A percentile compares a stretch with the other conserved stretches of the same genome.
Evolutionary conservation across 2,888 invertebrate genomes (phyloP).

Genomic region (Chouioia cunea): DNA sequence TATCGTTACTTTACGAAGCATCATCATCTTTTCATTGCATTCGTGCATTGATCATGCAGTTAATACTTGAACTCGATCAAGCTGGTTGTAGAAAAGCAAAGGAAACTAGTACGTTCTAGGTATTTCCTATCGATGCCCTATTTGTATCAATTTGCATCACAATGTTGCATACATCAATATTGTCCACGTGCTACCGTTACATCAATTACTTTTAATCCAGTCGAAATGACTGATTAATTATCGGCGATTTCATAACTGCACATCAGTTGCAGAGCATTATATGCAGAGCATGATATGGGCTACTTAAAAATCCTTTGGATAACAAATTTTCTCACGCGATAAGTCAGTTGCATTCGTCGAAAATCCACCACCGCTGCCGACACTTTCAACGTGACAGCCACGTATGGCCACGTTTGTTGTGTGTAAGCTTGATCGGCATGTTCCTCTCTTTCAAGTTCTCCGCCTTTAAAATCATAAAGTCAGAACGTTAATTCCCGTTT

Average conservation of each 20-base stretch:
- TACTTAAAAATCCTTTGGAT: not conserved
- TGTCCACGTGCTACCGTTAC: not conserved
- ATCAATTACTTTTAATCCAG: not conserved
- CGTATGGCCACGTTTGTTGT: not conserved
- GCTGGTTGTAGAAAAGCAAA: too few relatives aligned
- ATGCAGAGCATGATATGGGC: too few relatives aligned
- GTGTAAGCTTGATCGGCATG: not conserved
- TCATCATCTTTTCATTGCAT: not conserved
- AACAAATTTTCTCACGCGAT: conserved; percentile 19
- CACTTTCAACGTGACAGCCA: conserved; percentile 2
- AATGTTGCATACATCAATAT: conserved; percentile 25
- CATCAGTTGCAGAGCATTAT: too few relatives aligned
- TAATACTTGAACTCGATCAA: too few relatives aligned
- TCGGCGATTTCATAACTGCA: not conserved
- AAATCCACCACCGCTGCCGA: not conserved
- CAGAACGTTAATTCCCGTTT: not conserved
- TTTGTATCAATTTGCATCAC: too few relatives aligned
- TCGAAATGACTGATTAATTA: conserved; percentile 22
- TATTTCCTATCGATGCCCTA: too few relatives aligned
- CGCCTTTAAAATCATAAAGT: not conserved
- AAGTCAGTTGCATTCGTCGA: conserved; percentile 29
- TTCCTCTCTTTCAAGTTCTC: conserved; percentile 1
- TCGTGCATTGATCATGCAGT: too few relatives aligned
- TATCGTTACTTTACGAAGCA: conserved; percentile 10
- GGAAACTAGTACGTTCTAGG: too few relatives aligned